phyloP scores from a whole-genome alignment of 2,797 vertebrate genomes.

The Pempheris klunzingeri region DNA sequence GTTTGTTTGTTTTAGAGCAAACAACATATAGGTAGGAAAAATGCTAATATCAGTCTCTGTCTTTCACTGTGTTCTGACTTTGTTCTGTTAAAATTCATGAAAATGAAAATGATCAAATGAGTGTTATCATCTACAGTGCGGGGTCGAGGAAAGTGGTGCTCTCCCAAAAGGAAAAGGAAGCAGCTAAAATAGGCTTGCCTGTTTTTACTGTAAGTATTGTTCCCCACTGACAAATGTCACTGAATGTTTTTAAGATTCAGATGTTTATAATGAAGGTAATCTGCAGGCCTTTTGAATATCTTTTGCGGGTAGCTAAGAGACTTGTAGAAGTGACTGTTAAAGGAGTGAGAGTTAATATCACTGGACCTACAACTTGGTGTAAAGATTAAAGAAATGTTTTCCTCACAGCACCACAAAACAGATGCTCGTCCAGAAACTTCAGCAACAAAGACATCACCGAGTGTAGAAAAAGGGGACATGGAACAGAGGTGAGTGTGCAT shows the following conservation, averaged over 20 bases:
- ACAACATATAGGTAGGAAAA: not conserved
- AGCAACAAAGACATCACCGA: conserved; percentile 55
- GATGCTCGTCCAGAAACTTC: conserved; percentile 66
- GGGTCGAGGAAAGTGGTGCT: conserved; percentile 88
- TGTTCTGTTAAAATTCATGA: not conserved
- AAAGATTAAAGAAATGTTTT: conserved; percentile 26
- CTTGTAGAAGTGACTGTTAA: not conserved
- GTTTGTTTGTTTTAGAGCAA: not conserved
- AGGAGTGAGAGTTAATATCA: not conserved
- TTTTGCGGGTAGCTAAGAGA: not conserved
- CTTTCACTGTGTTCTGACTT: conserved; percentile 1
- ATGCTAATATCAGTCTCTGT: not conserved
- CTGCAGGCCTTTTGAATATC: not conserved
- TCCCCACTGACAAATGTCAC: not conserved
- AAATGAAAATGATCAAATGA: too few species aligned
- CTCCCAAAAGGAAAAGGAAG: conserved; percentile 94
- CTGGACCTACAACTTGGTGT: not conserved
- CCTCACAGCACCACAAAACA: conserved; percentile 82
- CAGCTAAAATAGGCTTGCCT: conserved; percentile 91
- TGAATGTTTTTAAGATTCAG: not conserved
- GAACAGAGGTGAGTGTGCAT: conserved; percentile 66
- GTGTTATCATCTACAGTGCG: conserved; percentile 78
- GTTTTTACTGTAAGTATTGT: conserved; percentile 90
- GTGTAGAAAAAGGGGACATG: conserved; percentile 40
- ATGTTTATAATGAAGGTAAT: not conserved